Evolutionary conservation across 92 coral and sea anemone genomes (phyloP).

Genomic region (Isaurus tuberculatus): DNA sequence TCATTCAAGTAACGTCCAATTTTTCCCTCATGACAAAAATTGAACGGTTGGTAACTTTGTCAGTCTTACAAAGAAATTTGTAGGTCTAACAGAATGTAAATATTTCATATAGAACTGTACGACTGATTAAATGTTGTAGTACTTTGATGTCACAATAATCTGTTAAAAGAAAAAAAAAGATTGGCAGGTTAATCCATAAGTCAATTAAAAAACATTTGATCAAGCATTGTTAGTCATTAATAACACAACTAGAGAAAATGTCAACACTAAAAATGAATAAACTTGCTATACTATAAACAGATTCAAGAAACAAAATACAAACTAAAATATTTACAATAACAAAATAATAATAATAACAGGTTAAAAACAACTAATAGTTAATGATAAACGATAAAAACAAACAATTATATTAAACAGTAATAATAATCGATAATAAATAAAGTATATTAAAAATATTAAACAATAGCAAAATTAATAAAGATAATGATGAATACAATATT

Average conservation of each 20-base stretch:
- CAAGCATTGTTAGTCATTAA: not conserved
- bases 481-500: no score
- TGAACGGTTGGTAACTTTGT: conserved; percentile 7
- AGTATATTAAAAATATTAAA: no score
- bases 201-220: not conserved
- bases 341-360: no score
- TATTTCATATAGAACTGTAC: not conserved
- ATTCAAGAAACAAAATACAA: no score
- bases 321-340: no score
- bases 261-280: not conserved
- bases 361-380: no score
- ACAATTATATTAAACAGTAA: no score
- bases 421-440: no score
- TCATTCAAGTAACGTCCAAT: conserved; percentile 28
- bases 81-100: not conserved
- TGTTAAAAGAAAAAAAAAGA: conserved; percentile 42
- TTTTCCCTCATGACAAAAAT: conserved; percentile 25
- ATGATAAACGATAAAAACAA: no score
- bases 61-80: conserved; percentile 15
- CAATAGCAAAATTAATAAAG: no score
- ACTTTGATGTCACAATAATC: conserved; percentile 15
- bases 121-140: not conserved
- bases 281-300: not conserved
- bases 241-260: not conserved
- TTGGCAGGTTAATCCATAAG: conserved; percentile 3